Conservation (phyloP, 2,113 vertebrate genomes). For the Isichthys henryi region DNA sequence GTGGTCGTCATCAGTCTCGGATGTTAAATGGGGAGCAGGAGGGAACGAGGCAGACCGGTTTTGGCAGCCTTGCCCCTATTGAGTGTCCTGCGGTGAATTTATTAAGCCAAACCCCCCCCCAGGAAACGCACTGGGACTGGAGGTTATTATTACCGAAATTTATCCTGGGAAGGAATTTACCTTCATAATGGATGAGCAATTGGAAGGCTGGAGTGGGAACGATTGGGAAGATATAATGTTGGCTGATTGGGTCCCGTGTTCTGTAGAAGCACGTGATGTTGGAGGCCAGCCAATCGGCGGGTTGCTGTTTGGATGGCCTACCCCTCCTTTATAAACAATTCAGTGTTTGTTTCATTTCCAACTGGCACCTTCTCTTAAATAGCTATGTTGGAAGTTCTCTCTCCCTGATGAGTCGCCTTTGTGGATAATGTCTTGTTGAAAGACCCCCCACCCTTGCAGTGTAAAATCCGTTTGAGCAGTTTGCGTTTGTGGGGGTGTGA, state of each 20-base stretch:
- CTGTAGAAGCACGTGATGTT: background rate
- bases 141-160: background rate
- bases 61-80: constrained; percentile 17
- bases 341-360: background rate
- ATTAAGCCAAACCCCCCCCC: constrained; percentile 19
- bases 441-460: background rate
- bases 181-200: background rate
- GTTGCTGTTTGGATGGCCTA: background rate
- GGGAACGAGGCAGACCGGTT: constrained; percentile 7
- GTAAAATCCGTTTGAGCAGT: background rate
- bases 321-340: background rate
- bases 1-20: background rate
- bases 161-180: constrained; percentile 4
- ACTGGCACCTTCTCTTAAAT: background rate
- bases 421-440: background rate
- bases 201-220: background rate
- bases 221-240: background rate
- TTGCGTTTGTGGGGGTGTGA: background rate
- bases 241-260: background rate
- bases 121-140: constrained; percentile 19
- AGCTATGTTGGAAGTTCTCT: background rate
- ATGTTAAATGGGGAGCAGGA: constrained; percentile 1
- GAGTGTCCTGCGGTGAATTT: constrained; percentile 21
- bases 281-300: background rate
- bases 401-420: background rate